These are phyloP conservation scores for Lottia gigantea DNA, from an alignment of 2,888 invertebrate species.

Conservation along the genomic window DNA sequence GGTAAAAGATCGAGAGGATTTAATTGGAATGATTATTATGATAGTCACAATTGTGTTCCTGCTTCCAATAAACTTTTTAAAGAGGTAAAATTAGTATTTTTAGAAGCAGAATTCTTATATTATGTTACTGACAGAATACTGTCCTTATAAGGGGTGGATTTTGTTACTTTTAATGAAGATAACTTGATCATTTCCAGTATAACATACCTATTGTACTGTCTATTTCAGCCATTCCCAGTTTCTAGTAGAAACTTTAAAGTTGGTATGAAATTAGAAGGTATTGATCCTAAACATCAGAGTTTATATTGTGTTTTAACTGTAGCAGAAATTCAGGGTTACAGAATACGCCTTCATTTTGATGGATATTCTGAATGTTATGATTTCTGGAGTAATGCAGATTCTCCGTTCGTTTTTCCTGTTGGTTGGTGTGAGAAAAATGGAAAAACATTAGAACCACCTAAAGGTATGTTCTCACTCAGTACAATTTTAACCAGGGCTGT, in stretches of 20 bases:
- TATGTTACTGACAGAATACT: too few species aligned
- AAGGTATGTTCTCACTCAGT: slow-evolving; percentile 67
- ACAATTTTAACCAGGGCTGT: too few species aligned
- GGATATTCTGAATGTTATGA: slow-evolving; percentile 89
- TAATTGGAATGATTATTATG: slow-evolving; percentile 82
- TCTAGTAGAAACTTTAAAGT: slow-evolving; percentile 73
- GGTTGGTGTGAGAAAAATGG: slow-evolving; percentile 93
- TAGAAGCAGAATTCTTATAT: not conserved
- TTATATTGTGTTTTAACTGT: slow-evolving; percentile 89
- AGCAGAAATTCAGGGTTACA: slow-evolving; percentile 80
- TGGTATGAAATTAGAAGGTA: slow-evolving; percentile 92
- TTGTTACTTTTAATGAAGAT: too few species aligned
- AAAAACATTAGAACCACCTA: slow-evolving; percentile 83
- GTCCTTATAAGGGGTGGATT: too few species aligned
- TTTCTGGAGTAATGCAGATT: slow-evolving; percentile 94
- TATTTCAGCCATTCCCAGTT: slow-evolving; percentile 75
- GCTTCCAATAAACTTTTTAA: slow-evolving; percentile 79
- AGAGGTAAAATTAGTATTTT: slow-evolving; percentile 45
- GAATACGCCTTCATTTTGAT: slow-evolving; percentile 90
- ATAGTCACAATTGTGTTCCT: slow-evolving; percentile 78
- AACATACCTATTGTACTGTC: too few species aligned
- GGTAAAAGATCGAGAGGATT: slow-evolving; percentile 75
- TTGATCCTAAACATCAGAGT: slow-evolving; percentile 91
- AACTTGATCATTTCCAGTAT: too few species aligned
- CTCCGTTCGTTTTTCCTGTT: slow-evolving; percentile 89